Evolutionary conservation across 2,888 invertebrate genomes (phyloP).

Genomic region (Scaptodrosophila latifasciaeformis): DNA sequence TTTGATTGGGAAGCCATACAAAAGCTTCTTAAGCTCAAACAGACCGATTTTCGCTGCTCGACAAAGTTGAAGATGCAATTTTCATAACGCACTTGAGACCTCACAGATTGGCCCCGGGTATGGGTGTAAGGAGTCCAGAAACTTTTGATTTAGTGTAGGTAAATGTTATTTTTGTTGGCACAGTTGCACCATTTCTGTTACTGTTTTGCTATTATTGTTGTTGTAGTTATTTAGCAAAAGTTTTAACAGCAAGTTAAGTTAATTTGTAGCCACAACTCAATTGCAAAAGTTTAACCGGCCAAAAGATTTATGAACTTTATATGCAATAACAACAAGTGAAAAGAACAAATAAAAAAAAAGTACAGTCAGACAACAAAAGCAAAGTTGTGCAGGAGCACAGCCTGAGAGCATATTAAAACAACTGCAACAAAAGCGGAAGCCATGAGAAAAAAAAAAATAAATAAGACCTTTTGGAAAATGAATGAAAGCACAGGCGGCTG

Average conservation of each 20-base stretch:
- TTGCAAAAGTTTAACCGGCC: slow-evolving; percentile 64
- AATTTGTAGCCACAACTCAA: slow-evolving; percentile 69
- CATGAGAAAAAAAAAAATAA: background rate
- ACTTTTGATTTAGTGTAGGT: slow-evolving; percentile 41
- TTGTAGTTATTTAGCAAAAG: slow-evolving; percentile 51
- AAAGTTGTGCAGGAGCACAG: slow-evolving; percentile 8
- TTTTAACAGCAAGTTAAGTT: slow-evolving; percentile 63
- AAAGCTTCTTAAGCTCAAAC: background rate
- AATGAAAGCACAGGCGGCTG: slow-evolving; percentile 25
- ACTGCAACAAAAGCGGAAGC: slow-evolving; percentile 7
- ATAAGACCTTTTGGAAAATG: background rate
- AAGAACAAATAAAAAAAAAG: slow-evolving; percentile 14
- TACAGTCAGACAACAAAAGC: slow-evolving; percentile 38
- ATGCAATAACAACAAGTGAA: slow-evolving; percentile 56
- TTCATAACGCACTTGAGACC: too few species aligned
- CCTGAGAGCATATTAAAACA: background rate
- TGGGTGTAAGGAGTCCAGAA: too few species aligned
- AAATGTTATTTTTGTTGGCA: slow-evolving; percentile 38
- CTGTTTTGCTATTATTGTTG: slow-evolving; percentile 16
- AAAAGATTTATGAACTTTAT: slow-evolving; percentile 66
- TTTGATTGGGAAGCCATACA: background rate
- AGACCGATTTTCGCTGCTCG: background rate
- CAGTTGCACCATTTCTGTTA: slow-evolving; percentile 22
- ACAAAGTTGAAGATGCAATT: background rate
- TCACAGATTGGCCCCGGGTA: too few species aligned